Evolutionary conservation across 2,113 vertebrate genomes (phyloP), one percentile per base, ranked within the genome.

Genomic region (Rhinolophus sinicus): DNA sequence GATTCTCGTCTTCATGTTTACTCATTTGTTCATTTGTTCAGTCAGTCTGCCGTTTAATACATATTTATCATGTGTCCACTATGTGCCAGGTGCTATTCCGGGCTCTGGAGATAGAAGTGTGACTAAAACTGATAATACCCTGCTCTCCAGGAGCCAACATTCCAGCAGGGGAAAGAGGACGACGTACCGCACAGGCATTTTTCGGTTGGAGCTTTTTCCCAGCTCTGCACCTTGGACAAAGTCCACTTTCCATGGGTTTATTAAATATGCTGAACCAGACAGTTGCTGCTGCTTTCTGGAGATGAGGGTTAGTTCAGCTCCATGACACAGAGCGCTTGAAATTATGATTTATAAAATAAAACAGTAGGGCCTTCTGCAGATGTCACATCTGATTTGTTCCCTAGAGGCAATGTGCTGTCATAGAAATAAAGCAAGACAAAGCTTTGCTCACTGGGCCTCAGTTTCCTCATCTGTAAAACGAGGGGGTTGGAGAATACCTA

Each of bases 161-260:
- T 50, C 52, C 33, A 28, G 86, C 86, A 50, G 6, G 38, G 7
- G 40, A 65, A 11, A 28, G 47, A 33, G 18, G 40, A 76, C 0
- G 5, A n/a, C 8, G 22, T 26, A 24, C 35, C 0, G 1, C 54
- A 19, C 26, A 35, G 40, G 52, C 56, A 18, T 65, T 80, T 93
- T 84, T 75, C 5, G 5, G 40, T 52, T 88, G 88, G 77, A 93
- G 84, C 92, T 72, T 88, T 88, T 81, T 85, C 24, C 35, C 77
- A 96, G 87, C 90, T 70, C 77, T 89, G 64, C 77, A 83, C 56
- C 24, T 97, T 96, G 77, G 90, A 64, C 80, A 44, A 81, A 94
- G 28, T 94, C 70, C 76, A 88, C 44, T 84, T 92, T 88, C 88
- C 44, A 3, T 26, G 47, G 67, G 60, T 73, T 92, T 76, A 67